Base-by-base conservation (phyloP, 1,140 invertebrate genomes). In the Drosophila tropicalis region DNA sequence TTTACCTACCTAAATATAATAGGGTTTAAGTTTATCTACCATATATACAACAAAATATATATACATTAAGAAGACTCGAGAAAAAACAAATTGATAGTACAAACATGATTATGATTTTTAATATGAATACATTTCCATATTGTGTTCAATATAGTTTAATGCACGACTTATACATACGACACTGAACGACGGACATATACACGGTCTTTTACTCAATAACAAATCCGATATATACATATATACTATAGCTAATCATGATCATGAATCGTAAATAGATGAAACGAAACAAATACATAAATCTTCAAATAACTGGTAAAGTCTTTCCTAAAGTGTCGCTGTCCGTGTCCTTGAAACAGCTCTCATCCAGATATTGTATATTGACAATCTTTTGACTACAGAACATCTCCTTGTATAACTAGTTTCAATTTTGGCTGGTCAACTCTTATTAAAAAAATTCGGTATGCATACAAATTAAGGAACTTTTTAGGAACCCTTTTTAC, bases 1-100 rank as follows among this genome's bases (percentile, higher is more conserved):
- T 81, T 81, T 78, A 29, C 29, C 71, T 77, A 40, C 57, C 61
- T 77, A 62, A 56, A 39, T 10, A 36, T 36, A 34, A 77, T 68
- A 75, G 55, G 25, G 40, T 77, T 61, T 36, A 40, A 29, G 39
- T 75, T 76, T 41, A 17, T 75, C 62, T 51, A 51, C 44, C 12
- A 12, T 68, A 60, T 29, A 29, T 29, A 5, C 25, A 29, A 29
- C 29, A 5, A 29, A 5, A 29, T 29, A 29, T 36, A 36, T 12
- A 36, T 36, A 36, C 10, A 36, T 36, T 36, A 36, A 36, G 1
- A 54, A 76, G 34, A 29, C 44, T 56, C 44, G 17, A 22, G 51
- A 56, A 36, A 65, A 54, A 65, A 54, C 0, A 29, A 29, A 29
- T 19, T 13, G 17, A 65, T 55, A 65, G 62, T 55, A 65, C 47